Conservation (phyloP, 2,113 vertebrate genomes). For the Cinclus mexicanus region DNA sequence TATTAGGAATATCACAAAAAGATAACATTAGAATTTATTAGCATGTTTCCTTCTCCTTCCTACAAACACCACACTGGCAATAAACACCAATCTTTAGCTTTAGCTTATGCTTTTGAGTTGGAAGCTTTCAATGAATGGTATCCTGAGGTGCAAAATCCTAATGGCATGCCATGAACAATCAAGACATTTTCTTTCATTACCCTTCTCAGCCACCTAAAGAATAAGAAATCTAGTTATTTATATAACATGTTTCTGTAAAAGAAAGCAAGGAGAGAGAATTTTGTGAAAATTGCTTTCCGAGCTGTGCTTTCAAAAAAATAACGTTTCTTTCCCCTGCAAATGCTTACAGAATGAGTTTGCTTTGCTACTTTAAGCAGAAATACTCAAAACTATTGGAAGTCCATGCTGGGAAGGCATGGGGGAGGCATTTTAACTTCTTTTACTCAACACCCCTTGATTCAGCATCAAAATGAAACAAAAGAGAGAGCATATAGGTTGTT, state of each 20-base stretch:
- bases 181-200: not conserved
- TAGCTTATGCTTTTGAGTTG: not conserved
- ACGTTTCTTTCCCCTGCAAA: not conserved
- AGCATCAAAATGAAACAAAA: not conserved
- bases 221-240: not conserved
- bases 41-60: not conserved
- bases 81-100: not conserved
- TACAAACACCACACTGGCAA: not conserved
- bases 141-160: not conserved
- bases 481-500: not conserved
- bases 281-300: slow-evolving; percentile 13
- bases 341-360: not conserved
- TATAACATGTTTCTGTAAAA: not conserved
- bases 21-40: not conserved
- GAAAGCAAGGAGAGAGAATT: not conserved
- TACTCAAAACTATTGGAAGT: slow-evolving; percentile 10
- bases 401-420: not conserved
- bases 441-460: not conserved
- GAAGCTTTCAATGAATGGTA: not conserved
- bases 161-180: not conserved
- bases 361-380: not conserved
- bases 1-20: not conserved
- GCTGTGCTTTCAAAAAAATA: not conserved
- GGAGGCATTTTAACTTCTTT: not conserved
- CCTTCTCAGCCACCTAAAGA: not conserved